These are phyloP conservation scores for Nothura maculosa DNA, from an alignment of 2,797 vertebrate species.

Conservation along the genomic window DNA sequence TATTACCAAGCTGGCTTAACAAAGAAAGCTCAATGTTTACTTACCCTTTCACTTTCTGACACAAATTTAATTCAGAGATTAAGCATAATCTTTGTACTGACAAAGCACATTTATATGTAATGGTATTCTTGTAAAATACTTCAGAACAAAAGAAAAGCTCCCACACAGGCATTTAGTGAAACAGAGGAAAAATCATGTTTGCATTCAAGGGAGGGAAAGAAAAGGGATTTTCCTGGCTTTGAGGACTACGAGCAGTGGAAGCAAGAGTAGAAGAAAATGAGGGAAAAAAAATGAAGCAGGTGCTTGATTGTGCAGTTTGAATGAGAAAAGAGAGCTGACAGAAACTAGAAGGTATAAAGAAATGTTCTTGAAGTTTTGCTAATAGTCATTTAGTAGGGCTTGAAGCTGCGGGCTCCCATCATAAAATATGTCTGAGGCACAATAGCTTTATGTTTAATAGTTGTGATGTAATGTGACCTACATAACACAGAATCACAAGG, in stretches of 20 bases:
- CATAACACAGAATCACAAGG: not conserved
- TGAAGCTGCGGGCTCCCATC: not conserved
- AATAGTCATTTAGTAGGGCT: not conserved
- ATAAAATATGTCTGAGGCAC: not conserved
- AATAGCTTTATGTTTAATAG: not conserved
- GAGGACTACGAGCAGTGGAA: not conserved
- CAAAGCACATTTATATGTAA: not conserved
- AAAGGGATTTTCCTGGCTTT: not conserved
- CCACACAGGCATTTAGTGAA: not conserved
- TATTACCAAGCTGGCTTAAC: not conserved
- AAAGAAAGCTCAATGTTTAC: not conserved
- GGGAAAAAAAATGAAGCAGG: not conserved
- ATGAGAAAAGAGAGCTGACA: not conserved
- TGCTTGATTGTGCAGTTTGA: not conserved
- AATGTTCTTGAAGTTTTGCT: not conserved
- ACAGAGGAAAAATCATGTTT: not conserved
- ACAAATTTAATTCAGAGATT: not conserved
- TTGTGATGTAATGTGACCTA: conserved; percentile 16
- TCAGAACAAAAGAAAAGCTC: not conserved
- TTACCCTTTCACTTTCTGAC: not conserved
- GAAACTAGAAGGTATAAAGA: not conserved
- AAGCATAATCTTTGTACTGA: not conserved
- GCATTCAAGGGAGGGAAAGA: not conserved
- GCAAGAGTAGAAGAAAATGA: not conserved
- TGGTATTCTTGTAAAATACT: not conserved